Conservation (phyloP, 2,888 invertebrate species). For the Euzetes globulus region DNA sequence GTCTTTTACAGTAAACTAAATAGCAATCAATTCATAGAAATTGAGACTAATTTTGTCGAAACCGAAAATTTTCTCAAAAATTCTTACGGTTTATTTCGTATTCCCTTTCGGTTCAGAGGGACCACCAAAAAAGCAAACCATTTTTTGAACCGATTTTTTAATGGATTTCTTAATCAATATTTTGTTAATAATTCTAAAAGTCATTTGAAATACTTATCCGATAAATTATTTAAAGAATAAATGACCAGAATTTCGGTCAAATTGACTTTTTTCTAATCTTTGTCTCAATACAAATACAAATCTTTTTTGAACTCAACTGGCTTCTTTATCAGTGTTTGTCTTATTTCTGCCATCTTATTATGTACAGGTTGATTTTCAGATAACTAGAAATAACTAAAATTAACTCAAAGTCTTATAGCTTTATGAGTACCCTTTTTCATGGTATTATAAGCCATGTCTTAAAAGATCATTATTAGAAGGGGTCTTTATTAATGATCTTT, state of each 20-base stretch:
- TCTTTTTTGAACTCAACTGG: no score
- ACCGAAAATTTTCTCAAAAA: background rate
- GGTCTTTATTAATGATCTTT: no score
- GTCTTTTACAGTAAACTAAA: background rate
- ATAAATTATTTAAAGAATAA: background rate
- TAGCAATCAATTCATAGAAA: background rate
- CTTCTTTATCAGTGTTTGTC: no score
- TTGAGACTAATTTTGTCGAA: background rate
- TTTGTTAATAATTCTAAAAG: background rate
- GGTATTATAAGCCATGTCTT: no score
- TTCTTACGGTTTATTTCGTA: background rate
- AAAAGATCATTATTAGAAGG: no score
- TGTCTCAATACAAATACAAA: no score
- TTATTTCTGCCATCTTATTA: no score
- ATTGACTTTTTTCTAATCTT: background rate
- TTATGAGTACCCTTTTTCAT: no score
- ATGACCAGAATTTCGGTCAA: no score
- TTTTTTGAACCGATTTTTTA: background rate
- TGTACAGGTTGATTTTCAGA: no score
- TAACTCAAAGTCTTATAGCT: no score
- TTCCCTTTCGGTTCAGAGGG: background rate
- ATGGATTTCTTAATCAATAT: background rate
- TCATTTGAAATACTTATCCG: background rate
- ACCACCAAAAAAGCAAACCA: background rate
- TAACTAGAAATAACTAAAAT: no score